A percentile compares a stretch with the other conserved stretches of the same genome.
Conservation (phyloP, 2,797 vertebrate genomes). For the Hirundo rustica region DNA sequence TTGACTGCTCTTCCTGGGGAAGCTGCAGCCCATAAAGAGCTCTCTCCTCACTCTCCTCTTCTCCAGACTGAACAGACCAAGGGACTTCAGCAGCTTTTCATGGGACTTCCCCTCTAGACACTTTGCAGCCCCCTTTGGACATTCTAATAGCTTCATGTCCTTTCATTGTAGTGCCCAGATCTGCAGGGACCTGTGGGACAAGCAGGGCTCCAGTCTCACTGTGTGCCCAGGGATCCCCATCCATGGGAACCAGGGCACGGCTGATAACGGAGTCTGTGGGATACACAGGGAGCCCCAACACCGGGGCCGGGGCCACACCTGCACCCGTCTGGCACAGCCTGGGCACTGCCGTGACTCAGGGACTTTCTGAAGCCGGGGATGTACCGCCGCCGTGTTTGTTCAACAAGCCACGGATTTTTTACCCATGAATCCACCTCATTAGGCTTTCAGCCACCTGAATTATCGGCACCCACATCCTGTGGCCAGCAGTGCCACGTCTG, state of each 20-base stretch:
- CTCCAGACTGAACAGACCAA: background rate
- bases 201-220: background rate
- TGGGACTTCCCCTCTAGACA: background rate
- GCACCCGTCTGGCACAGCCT: background rate
- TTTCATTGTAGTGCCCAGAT: background rate
- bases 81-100: background rate
- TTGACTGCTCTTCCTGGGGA: background rate
- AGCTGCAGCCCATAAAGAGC: background rate
- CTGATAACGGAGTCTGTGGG: fast-evolving
- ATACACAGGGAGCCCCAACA: fast-evolving
- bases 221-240: background rate
- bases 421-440: background rate
- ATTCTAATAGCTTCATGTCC: background rate
- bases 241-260: fast-evolving
- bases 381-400: background rate
- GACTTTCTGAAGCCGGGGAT: background rate
- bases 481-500: background rate
- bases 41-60: background rate
- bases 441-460: background rate
- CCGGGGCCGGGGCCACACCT: background rate
- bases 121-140: background rate
- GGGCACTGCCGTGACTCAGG: background rate
- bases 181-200: background rate
- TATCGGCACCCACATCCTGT: conserved; percentile 15
- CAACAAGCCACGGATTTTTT: background rate